Base-by-base conservation (phyloP, 1,140 invertebrate genomes). In the Cydia strobilella region DNA sequence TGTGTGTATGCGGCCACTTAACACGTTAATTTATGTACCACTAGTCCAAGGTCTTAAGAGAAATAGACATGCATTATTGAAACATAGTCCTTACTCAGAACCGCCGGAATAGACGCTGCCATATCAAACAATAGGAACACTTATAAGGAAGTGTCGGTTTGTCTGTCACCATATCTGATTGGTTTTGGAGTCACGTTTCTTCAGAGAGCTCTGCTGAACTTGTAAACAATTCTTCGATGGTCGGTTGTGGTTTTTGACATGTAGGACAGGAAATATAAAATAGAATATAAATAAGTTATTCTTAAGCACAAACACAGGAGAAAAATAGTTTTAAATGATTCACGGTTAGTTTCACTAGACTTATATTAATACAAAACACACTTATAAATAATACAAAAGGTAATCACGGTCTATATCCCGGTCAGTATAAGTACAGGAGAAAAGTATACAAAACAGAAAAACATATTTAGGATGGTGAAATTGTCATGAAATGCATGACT, bases 141-240 rank as follows among this genome's bases (percentile, higher is more conserved):
- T 10, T 69, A 69, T 39, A 69, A 69, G 65, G 65, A 69, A 69
- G 31, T 69, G 65, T 69, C 65, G 65, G 65, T 69, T 9, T 23
- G 65, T 69, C 18, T 69, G 65, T 69, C 65, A 35, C 31, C 31
- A 18, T 39, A 69, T 69, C 65, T 69, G 31, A 69, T 35, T 69
- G n/a, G 65, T n/a, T 39, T 35, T 42, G 27, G 13, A 39, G 31
- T 69, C 65, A 69, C 65, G 65, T 42, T 59, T 35, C 35, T 18
- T 18, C 27, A n/a, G 65, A 35, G 42, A 69, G 31, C n/a, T 31
- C n/a, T n/a, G n/a, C n/a, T n/a, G n/a, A n/a, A n/a, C n/a, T 69
- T 12, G 10, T n/a, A 39, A 39, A 69, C 27, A 69, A 31, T 69
- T 27, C 25, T 31, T 18, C 15, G 0, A n/a, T 51, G 0, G 51